phyloP scores from a whole-genome alignment of 2,888 invertebrate species.

The Pteria penguin region DNA sequence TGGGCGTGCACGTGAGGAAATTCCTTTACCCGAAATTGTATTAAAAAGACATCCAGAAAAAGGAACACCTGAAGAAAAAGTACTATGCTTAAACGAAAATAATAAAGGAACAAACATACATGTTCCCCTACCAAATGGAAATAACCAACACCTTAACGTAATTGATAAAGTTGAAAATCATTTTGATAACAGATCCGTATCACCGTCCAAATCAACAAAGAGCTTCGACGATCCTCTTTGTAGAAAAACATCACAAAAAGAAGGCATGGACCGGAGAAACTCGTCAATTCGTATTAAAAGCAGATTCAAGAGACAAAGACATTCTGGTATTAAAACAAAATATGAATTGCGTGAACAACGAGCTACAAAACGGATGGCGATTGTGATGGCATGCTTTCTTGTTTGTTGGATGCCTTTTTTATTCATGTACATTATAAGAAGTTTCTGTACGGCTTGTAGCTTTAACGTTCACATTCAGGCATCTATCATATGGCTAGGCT shows the following conservation, averaged over 20 bases:
- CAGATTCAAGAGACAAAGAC: background rate
- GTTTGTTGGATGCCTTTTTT: conserved; percentile 80
- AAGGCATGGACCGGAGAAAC: background rate
- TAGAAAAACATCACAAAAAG: background rate
- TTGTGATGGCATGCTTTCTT: conserved; percentile 79
- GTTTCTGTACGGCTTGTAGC: conserved; percentile 70
- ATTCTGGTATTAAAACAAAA: conserved; percentile 63
- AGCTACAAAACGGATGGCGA: conserved; percentile 79
- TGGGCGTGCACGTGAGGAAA: background rate
- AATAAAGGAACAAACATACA: background rate
- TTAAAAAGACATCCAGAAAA: background rate
- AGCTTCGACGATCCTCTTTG: background rate
- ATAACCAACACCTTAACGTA: background rate
- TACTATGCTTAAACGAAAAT: background rate
- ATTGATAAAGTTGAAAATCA: background rate
- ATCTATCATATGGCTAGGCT: conserved; percentile 79
- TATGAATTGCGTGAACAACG: conserved; percentile 77
- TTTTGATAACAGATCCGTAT: background rate
- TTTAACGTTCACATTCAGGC: conserved; percentile 74
- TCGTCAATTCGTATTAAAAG: background rate
- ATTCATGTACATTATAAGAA: conserved; percentile 78
- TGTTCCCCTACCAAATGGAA: too few relatives aligned
- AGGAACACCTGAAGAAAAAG: conserved; percentile 5
- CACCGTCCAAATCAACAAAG: background rate
- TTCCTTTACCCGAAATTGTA: background rate